Evolutionary conservation across 1,140 invertebrate genomes (phyloP), one percentile per base, ranked within the genome.

Genomic region (Cyclargus thomasi): DNA sequence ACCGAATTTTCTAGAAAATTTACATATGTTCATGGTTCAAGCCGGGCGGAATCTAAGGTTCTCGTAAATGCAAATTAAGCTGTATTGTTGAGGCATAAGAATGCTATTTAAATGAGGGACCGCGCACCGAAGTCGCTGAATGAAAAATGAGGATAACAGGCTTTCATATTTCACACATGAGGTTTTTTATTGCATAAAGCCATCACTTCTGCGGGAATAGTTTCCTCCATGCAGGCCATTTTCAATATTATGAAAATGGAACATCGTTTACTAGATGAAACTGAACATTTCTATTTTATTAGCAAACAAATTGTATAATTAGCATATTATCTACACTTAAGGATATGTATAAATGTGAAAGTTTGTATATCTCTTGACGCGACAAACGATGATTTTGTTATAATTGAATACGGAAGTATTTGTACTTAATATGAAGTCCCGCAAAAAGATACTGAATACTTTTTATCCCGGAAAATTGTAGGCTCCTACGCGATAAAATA

Each of bases 61-160:
- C 66, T 69, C 64, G 62, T 67, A 18, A 21, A 17, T 67, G 35
- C 20, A 74, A 78, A 74, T 69, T 75, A 63, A 63, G 75, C 80
- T 79, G 63, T 83, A 80, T 75, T 72, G 59, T 64, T 23, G 63
- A 47, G 35, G 14, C 18, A 22, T 74, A 82, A 65, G 74, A 74
- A 71, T 65, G 53, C 62, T 73, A 81, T 76, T 75, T 57, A 67
- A 70, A 63, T 72, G 66, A n/a, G 72, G 3, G 11, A 64, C 17
- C 62, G 57, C 63, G 66, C 70, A 66, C 67, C 71, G 75, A 66
- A 72, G 75, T 79, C 77, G 79, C 75, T 83, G 75, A 74, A 85
- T 85, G 81, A 83, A 84, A 85, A 84, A 83, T 82, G 85, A 80
- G 77, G 76, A 73, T 76, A 79, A 79, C 83, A 83, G 82, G 80